phyloP scores from a whole-genome alignment of 2,888 invertebrate genomes.

The Ischnura elegans region DNA sequence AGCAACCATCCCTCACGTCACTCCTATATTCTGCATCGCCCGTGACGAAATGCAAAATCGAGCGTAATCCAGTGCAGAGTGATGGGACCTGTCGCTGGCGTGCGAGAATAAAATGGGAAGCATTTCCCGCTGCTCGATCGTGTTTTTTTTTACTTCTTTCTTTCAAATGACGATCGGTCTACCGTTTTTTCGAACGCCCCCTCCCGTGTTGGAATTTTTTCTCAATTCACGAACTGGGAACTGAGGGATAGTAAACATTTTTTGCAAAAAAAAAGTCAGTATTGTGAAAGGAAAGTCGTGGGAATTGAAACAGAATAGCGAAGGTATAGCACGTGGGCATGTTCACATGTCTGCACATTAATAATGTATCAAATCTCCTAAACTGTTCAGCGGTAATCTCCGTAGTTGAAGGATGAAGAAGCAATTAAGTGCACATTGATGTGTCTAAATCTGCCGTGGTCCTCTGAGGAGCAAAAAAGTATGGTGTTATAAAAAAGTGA shows the following conservation, averaged over 20 bases:
- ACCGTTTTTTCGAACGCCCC: neutral
- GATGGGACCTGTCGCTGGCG: neutral
- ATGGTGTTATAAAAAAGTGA: neutral
- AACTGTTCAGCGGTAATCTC: neutral
- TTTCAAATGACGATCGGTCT: neutral
- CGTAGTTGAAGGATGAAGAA: neutral
- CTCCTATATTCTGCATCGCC: neutral
- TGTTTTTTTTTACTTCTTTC: neutral
- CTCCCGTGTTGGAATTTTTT: neutral
- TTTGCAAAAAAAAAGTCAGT: neutral
- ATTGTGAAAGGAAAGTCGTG: neutral
- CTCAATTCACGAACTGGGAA: neutral
- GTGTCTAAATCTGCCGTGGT: neutral
- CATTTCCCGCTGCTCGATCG: neutral
- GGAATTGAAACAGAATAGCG: neutral
- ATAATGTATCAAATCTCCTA: neutral
- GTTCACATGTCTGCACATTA: neutral
- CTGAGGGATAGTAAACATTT: neutral
- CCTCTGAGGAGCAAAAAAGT: neutral
- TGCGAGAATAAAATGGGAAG: neutral
- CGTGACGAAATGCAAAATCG: constrained; percentile 1
- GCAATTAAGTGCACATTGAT: constrained; percentile 14
- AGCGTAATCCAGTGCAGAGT: constrained; percentile 7
- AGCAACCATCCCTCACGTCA: neutral
- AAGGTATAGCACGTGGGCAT: neutral